These are phyloP conservation scores for Macrobrachium rosenbergii DNA, from an alignment of 1,140 invertebrate species.

Conservation along the genomic window DNA sequence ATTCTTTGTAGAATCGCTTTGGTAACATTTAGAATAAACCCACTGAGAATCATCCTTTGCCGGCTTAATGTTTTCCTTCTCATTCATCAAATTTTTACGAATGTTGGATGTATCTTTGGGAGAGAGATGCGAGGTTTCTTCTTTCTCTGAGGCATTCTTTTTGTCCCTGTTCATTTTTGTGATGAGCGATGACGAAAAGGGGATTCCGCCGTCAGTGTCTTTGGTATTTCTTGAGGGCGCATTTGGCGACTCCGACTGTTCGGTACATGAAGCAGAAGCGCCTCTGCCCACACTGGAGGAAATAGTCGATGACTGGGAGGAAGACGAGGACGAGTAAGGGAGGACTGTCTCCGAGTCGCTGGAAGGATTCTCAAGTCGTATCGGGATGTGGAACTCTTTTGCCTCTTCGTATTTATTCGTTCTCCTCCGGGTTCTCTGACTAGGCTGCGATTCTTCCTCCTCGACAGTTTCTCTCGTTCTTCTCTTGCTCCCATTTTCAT, in stretches of 20 bases:
- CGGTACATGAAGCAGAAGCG: too few relatives aligned
- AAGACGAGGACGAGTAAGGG: not conserved
- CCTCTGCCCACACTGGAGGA: too few relatives aligned
- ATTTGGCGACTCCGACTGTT: too few relatives aligned
- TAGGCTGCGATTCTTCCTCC: conserved; percentile 16
- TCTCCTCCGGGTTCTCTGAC: conserved; percentile 45
- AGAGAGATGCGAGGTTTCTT: not conserved
- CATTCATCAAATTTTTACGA: not conserved
- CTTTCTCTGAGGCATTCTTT: not conserved
- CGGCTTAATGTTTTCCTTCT: conserved; percentile 54
- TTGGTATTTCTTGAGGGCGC: not conserved
- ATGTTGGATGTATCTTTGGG: not conserved
- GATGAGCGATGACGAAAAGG: not conserved
- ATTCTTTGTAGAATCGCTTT: not conserved
- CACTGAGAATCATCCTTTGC: not conserved
- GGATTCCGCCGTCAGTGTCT: not conserved
- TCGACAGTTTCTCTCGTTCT: conserved; percentile 29
- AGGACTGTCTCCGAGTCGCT: not conserved
- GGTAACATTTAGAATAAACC: conserved; percentile 37
- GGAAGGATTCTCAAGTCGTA: conserved; percentile 11
- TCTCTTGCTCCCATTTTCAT: conserved; percentile 16
- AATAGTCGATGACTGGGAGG: too few relatives aligned
- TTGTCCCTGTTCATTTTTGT: not conserved
- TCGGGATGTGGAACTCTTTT: conserved; percentile 50
- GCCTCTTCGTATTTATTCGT: conserved; percentile 43